These are phyloP conservation scores for Mesitornis unicolor DNA, from an alignment of 2,113 vertebrate species.

Conservation along the genomic window DNA sequence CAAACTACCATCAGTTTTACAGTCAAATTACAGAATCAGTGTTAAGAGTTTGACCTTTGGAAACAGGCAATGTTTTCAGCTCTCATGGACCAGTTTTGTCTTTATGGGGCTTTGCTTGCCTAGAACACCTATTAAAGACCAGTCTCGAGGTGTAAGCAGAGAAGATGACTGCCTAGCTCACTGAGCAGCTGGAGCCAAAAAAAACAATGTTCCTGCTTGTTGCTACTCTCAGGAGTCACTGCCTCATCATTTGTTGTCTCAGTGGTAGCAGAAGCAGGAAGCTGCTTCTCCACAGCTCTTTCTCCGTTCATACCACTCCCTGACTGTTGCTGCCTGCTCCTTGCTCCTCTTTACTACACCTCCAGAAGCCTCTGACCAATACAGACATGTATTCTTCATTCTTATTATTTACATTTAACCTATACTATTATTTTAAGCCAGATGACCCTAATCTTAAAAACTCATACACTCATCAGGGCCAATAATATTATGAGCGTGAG, in stretches of 20 bases:
- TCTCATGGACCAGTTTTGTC: not conserved
- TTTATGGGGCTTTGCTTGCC: not conserved
- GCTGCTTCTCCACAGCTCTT: not conserved
- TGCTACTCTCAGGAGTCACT: not conserved
- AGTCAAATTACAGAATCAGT: not conserved
- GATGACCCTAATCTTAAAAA: conserved; percentile 10
- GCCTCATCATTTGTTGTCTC: not conserved
- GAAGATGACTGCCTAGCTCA: not conserved
- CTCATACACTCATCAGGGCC: not conserved
- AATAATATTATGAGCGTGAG: not conserved
- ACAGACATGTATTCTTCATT: not conserved
- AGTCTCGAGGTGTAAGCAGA: not conserved
- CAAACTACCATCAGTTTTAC: rapidly evolving
- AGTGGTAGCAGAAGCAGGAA: not conserved
- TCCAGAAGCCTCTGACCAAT: not conserved
- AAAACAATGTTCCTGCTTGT: not conserved
- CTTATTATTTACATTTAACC: not conserved
- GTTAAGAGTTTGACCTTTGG: not conserved
- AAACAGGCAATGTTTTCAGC: not conserved
- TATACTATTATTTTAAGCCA: not conserved
- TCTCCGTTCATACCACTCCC: not conserved
- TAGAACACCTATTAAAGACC: not conserved
- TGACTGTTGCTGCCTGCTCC: not conserved
- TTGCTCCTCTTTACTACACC: not conserved
- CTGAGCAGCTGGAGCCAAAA: not conserved